These are phyloP conservation scores for Apamea crenata DNA, from an alignment of 2,888 invertebrate species.

Conservation along the genomic window DNA sequence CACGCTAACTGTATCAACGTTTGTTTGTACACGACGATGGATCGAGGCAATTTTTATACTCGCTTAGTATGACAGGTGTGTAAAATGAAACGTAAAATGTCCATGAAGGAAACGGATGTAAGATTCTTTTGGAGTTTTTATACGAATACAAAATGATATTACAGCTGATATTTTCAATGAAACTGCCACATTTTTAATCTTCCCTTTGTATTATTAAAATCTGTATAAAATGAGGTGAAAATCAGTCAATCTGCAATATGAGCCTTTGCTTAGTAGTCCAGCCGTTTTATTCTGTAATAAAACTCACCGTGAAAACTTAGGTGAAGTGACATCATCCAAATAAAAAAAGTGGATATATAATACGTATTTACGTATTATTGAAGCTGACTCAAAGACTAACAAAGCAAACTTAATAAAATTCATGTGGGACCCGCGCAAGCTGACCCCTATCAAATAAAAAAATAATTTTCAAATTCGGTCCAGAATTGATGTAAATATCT, in stretches of 20 bases:
- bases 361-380: too few relatives aligned
- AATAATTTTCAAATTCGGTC: too few relatives aligned
- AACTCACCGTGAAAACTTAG: too few relatives aligned
- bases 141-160: not conserved
- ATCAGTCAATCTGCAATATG: not conserved
- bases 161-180: not conserved
- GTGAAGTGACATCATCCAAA: too few relatives aligned
- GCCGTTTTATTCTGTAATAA: too few relatives aligned
- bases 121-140: not conserved
- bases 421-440: too few relatives aligned
- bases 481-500: too few relatives aligned
- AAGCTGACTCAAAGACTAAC: too few relatives aligned
- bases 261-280: too few relatives aligned
- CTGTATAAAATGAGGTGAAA: not conserved
- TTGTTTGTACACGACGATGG: conserved; percentile 34
- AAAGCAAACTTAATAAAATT: too few relatives aligned
- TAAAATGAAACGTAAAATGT: conserved; percentile 46
- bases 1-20: conserved; percentile 31
- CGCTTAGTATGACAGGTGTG: conserved; percentile 34
- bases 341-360: too few relatives aligned
- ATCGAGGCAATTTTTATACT: conserved; percentile 47
- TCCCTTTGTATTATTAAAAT: not conserved
- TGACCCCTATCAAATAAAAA: too few relatives aligned
- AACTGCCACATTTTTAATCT: not conserved
- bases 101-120: conserved; percentile 21